These are phyloP conservation scores for Amphiprion clarkii DNA, from an alignment of 2,797 vertebrate species.

Conservation along the genomic window DNA sequence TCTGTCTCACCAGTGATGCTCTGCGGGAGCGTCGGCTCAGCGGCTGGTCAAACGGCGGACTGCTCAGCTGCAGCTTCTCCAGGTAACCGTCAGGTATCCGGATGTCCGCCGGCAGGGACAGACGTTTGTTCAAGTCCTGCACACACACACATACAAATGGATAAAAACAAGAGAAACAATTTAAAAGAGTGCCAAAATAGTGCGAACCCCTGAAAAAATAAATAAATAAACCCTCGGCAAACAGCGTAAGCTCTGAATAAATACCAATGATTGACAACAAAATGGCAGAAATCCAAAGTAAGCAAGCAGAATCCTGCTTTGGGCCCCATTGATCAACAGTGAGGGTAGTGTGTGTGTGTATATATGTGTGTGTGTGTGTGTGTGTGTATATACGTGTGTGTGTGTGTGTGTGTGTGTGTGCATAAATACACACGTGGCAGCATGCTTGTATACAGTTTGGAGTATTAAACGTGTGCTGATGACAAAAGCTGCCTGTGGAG, in stretches of 20 bases:
- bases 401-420: constrained; percentile 28
- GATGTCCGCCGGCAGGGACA: constrained; percentile 97
- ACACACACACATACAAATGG: background rate
- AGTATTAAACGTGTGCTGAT: constrained; percentile 24
- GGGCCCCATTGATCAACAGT: constrained; percentile 51
- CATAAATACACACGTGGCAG: constrained; percentile 19
- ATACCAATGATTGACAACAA: constrained; percentile 56
- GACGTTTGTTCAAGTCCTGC: constrained; percentile 96
- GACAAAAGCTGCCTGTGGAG: constrained; percentile 15
- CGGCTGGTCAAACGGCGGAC: constrained; percentile 94
- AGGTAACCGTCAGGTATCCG: constrained; percentile 98
- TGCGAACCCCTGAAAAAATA: constrained; percentile 37
- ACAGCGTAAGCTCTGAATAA: constrained; percentile 48
- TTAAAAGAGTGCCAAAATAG: constrained; percentile 35
- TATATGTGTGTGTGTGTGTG: background rate
- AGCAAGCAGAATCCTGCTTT: constrained; percentile 43
- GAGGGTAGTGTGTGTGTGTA: constrained; percentile 43
- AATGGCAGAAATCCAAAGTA: constrained; percentile 50
- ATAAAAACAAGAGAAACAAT: constrained; percentile 29
- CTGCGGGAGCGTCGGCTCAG: constrained; percentile 94
- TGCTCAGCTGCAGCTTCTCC: constrained; percentile 96
- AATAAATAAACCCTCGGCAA: constrained; percentile 39
- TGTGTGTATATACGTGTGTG: constrained; percentile 16
- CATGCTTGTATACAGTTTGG: constrained; percentile 1
- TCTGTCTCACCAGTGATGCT: constrained; percentile 90